These are phyloP conservation scores for Alentia gelatinosa DNA, from an alignment of 2,888 invertebrate species.

Conservation along the genomic window DNA sequence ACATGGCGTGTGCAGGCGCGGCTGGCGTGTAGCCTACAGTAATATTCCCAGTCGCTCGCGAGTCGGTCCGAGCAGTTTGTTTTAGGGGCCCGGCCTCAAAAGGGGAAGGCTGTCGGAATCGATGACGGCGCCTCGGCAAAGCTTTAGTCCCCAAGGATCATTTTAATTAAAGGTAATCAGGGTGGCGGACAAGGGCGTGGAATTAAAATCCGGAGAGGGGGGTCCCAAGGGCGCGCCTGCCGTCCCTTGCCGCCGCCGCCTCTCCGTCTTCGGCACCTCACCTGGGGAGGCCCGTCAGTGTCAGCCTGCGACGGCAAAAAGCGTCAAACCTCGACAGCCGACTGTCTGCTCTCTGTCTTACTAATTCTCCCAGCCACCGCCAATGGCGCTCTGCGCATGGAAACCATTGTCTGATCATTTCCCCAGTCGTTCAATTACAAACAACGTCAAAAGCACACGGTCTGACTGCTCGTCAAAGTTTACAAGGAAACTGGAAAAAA, in stretches of 20 bases:
- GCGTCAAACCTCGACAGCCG: not conserved
- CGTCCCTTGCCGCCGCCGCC: not conserved
- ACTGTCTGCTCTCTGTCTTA: conserved; percentile 39
- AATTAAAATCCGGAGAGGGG: conserved; percentile 25
- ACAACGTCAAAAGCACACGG: not conserved
- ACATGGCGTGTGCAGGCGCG: not conserved
- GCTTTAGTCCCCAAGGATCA: conserved; percentile 23
- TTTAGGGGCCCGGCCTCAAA: not conserved
- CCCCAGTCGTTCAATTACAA: conserved; percentile 14
- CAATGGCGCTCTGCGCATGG: not conserved
- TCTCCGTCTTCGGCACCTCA: conserved; percentile 9
- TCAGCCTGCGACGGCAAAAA: not conserved
- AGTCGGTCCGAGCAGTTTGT: conserved; percentile 12
- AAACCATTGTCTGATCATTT: not conserved
- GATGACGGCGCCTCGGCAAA: conserved; percentile 18
- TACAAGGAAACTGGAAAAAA: not conserved
- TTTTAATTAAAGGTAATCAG: conserved; percentile 54
- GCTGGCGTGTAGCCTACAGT: not conserved
- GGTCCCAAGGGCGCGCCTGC: not conserved
- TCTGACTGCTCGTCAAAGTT: not conserved
- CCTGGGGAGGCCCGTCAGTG: conserved; percentile 2
- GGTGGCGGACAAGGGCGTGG: conserved; percentile 43
- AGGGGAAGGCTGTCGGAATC: conserved; percentile 32
- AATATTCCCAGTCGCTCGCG: not conserved
- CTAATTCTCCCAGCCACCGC: not conserved